These are phyloP conservation scores for Drosophila tropicalis DNA, from an alignment of 1,140 invertebrate genomes.

Conservation along the genomic window DNA sequence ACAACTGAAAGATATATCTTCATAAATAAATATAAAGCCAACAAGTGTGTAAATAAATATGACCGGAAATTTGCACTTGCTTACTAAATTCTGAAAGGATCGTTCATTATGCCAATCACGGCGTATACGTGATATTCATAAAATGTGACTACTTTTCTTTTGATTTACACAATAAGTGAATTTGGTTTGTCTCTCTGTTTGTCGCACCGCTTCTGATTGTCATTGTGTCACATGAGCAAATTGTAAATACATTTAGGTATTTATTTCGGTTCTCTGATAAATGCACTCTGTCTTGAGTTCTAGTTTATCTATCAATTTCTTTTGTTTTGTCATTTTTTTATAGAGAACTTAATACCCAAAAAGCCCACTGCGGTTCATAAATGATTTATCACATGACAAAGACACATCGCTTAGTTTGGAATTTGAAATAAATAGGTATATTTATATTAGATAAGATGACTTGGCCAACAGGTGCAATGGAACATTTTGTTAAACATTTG, in stretches of 20 bases:
- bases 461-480: conserved; percentile 24
- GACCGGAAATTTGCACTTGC: conserved; percentile 47
- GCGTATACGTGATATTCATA: conserved; percentile 61
- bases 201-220: conserved; percentile 1
- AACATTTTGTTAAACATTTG: conserved; percentile 31
- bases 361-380: conserved; percentile 36
- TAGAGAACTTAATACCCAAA: conserved; percentile 43
- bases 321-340: conserved; percentile 7
- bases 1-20: conserved; percentile 23
- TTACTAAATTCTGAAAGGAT: conserved; percentile 44
- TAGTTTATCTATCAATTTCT: conserved; percentile 55
- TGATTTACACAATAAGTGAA: conserved; percentile 4
- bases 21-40: conserved; percentile 38
- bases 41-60: conserved; percentile 40
- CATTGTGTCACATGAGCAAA: conserved; percentile 35
- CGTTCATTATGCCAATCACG: conserved; percentile 38
- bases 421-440: conserved; percentile 26
- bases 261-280: conserved; percentile 25
- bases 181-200: not conserved
- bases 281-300: conserved; percentile 43
- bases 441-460: conserved; percentile 49
- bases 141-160: conserved; percentile 25
- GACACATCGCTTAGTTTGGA: conserved; percentile 32
- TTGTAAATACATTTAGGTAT: conserved; percentile 9
- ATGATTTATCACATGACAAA: conserved; percentile 69